Evolutionary conservation across 2,888 invertebrate species (phyloP).

Genomic region (Acleris sparsana): DNA sequence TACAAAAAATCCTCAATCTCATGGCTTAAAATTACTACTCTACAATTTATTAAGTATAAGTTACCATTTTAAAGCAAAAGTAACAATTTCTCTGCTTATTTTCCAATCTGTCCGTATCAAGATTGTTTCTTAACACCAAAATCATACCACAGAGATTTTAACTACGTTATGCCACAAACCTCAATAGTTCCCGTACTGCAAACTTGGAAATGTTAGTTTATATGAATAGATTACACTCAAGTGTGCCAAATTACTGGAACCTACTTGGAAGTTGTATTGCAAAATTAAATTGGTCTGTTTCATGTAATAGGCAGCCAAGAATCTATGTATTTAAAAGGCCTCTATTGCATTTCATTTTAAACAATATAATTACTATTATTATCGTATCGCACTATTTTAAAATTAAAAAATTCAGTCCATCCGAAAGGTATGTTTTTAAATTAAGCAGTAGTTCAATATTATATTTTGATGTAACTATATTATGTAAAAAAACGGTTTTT

Average conservation of each 20-base stretch:
- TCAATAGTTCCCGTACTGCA: conserved; percentile 18
- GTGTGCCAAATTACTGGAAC: conserved; percentile 30
- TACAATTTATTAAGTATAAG: too few relatives aligned
- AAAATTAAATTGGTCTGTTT: conserved; percentile 17
- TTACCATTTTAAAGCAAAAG: too few relatives aligned
- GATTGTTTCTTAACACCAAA: not conserved
- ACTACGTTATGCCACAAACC: not conserved
- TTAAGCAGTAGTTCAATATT: too few relatives aligned
- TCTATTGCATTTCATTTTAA: too few relatives aligned
- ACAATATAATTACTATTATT: too few relatives aligned
- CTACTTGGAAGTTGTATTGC: conserved; percentile 25
- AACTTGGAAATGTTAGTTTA: conserved; percentile 18
- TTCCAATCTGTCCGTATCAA: not conserved
- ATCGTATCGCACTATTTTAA: too few relatives aligned
- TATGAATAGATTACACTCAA: conserved; percentile 26
- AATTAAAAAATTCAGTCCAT: too few relatives aligned
- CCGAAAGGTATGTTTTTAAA: too few relatives aligned
- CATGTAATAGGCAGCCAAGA: conserved; percentile 2
- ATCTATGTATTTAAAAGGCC: not conserved
- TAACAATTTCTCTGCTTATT: not conserved
- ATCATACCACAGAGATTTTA: not conserved
- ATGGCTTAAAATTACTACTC: too few relatives aligned
- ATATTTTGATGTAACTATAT: too few relatives aligned
- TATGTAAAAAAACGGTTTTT: too few relatives aligned
- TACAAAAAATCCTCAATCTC: too few relatives aligned